phyloP scores from a whole-genome alignment of 2,113 vertebrate genomes.

The Phycodurus eques region DNA sequence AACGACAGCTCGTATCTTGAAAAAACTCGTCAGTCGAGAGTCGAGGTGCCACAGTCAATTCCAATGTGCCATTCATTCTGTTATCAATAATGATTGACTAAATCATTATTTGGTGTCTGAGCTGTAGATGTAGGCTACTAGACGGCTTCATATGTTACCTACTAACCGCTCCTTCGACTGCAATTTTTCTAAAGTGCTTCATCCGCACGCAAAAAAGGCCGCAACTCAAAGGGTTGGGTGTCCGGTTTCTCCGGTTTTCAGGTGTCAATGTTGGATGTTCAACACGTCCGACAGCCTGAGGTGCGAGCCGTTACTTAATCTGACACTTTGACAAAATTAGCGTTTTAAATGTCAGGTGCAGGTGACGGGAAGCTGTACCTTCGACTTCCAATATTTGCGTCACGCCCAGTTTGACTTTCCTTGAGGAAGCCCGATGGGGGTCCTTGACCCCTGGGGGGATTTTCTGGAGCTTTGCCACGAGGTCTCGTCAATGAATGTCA shows the following conservation, averaged over 20 bases:
- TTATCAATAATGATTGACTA: too few species aligned
- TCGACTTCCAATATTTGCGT: slow-evolving; percentile 17
- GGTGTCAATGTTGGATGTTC: slow-evolving; percentile 8
- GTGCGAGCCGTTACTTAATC: neutral
- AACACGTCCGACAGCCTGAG: slow-evolving; percentile 12
- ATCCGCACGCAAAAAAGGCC: too few species aligned
- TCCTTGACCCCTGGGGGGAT: too few species aligned
- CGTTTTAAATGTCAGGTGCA: slow-evolving; percentile 4
- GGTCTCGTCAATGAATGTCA: neutral
- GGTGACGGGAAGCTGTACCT: neutral
- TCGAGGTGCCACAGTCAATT: too few species aligned
- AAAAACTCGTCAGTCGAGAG: too few species aligned
- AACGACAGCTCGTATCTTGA: too few species aligned
- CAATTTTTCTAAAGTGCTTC: too few species aligned
- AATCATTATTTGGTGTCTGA: too few species aligned
- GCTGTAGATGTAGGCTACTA: too few species aligned
- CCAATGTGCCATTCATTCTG: too few species aligned
- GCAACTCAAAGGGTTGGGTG: neutral
- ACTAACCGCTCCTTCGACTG: too few species aligned
- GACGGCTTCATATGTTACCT: too few species aligned
- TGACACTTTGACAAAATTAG: neutral
- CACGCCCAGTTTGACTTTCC: slow-evolving; percentile 1
- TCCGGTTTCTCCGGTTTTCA: neutral
- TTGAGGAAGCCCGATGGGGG: neutral
- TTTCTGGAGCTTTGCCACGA: neutral